A percentile compares a stretch with the other conserved stretches of the same genome.
Conservation (phyloP, 2,797 vertebrate genomes). For the Sparus aurata region DNA sequence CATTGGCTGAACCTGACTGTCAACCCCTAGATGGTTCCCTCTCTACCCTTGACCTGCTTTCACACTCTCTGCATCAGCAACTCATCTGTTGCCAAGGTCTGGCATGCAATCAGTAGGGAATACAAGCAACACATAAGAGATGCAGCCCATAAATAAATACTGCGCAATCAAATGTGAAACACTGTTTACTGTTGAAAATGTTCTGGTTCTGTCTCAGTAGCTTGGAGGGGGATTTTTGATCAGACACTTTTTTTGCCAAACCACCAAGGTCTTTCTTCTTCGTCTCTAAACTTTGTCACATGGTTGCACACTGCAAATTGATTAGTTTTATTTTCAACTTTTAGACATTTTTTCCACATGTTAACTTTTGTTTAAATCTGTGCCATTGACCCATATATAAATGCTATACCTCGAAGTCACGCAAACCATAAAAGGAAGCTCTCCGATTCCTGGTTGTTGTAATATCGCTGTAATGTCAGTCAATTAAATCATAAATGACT, state of each 20-base stretch:
- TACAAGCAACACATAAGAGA: slow-evolving; percentile 16
- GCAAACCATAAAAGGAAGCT: slow-evolving; percentile 37
- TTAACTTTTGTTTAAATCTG: not conserved
- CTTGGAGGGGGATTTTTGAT: not conserved
- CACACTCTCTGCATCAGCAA: slow-evolving; percentile 37
- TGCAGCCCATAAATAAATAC: slow-evolving; percentile 25
- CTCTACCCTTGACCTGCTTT: slow-evolving; percentile 63
- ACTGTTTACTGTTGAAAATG: not conserved
- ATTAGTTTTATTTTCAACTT: not conserved
- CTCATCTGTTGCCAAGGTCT: slow-evolving; percentile 51
- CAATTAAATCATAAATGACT: not conserved
- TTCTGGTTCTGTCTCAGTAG: not conserved
- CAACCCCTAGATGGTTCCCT: slow-evolving; percentile 36
- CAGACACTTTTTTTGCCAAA: not conserved
- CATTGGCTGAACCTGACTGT: slow-evolving; percentile 28
- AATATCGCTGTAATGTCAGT: not conserved
- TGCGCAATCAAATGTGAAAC: not conserved
- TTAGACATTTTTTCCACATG: not conserved
- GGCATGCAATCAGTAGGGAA: slow-evolving; percentile 24
- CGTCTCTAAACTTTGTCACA: not conserved
- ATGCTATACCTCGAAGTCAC: not conserved
- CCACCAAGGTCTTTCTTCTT: not conserved
- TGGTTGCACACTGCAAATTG: not conserved
- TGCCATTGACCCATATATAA: not conserved
- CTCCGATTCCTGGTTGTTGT: slow-evolving; percentile 11